A percentile compares a stretch with the other conserved stretches of the same genome.
Conservation (phyloP, 2,797 vertebrate genomes). For the Diplodus puntazzo region DNA sequence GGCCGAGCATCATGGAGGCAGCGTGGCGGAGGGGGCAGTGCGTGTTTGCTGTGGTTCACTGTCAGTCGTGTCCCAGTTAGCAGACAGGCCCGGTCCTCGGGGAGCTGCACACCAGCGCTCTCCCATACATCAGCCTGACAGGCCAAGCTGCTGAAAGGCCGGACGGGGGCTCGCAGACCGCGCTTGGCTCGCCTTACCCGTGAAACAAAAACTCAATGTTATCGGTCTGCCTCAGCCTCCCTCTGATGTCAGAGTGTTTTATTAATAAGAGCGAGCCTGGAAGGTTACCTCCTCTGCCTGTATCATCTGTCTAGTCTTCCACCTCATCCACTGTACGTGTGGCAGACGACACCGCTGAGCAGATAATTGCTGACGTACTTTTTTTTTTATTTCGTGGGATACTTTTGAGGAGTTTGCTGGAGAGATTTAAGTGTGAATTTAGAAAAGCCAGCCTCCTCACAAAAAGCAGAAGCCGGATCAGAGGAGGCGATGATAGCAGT, state of each 20-base stretch:
- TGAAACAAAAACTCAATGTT: slow-evolving; percentile 78
- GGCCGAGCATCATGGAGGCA: slow-evolving; percentile 57
- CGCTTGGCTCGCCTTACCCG: slow-evolving; percentile 71
- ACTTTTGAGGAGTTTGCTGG: slow-evolving; percentile 19
- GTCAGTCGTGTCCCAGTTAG: slow-evolving; percentile 85
- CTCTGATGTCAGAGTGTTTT: slow-evolving; percentile 74
- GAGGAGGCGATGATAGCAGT: slow-evolving; percentile 33
- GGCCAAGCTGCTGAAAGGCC: slow-evolving; percentile 79
- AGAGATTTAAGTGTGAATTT: slow-evolving; percentile 10
- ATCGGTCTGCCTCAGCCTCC: slow-evolving; percentile 75
- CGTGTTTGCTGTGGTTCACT: slow-evolving; percentile 78
- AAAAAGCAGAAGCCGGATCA: slow-evolving; percentile 45
- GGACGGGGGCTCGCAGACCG: slow-evolving; percentile 58
- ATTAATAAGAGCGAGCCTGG: slow-evolving; percentile 70
- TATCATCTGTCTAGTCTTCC: slow-evolving; percentile 78
- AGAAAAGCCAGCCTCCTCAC: slow-evolving; percentile 29
- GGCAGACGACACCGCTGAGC: slow-evolving; percentile 11
- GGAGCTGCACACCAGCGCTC: slow-evolving; percentile 73
- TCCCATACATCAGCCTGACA: slow-evolving; percentile 83
- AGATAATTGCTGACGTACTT: slow-evolving; percentile 26
- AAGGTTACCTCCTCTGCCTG: slow-evolving; percentile 68
- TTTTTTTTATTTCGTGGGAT: slow-evolving; percentile 12
- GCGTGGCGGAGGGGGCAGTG: slow-evolving; percentile 64
- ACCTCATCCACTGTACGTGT: slow-evolving; percentile 36
- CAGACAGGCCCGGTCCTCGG: slow-evolving; percentile 78